phyloP scores from a whole-genome alignment of 2,888 invertebrate genomes.

The Dioctria rufipes region DNA sequence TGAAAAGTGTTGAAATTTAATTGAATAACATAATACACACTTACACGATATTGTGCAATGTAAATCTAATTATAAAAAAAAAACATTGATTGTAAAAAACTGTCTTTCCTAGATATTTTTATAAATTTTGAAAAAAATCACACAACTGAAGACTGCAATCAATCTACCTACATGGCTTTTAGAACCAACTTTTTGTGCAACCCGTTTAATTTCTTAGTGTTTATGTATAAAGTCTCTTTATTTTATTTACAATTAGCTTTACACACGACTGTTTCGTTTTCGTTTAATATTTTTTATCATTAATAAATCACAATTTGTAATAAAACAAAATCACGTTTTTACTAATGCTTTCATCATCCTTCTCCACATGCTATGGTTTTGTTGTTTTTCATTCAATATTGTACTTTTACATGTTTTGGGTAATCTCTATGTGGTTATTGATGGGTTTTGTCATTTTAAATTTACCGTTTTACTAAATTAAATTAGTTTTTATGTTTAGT shows the following conservation, averaged over 20 bases:
- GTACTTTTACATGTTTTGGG: no score
- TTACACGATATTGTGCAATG: background rate
- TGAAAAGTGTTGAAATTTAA: conserved; percentile 25
- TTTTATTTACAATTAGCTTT: background rate
- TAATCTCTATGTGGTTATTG: no score
- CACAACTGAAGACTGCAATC: conserved; percentile 38
- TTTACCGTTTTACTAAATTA: no score
- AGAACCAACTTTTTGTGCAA: conserved; percentile 54
- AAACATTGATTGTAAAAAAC: background rate
- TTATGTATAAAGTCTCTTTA: background rate
- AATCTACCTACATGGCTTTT: conserved; percentile 26
- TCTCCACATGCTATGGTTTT: conserved; percentile 23
- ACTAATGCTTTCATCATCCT: conserved; percentile 28
- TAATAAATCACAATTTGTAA: conserved; percentile 44
- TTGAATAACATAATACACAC: background rate
- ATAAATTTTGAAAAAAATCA: background rate
- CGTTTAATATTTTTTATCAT: conserved; percentile 23
- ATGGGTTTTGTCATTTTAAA: no score
- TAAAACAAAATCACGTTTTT: conserved; percentile 40
- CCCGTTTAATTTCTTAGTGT: conserved; percentile 46
- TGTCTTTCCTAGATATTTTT: background rate
- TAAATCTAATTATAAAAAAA: background rate
- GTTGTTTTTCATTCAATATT: background rate
- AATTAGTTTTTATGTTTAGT: no score
- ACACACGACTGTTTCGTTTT: conserved; percentile 1